Percentiles rank a stretch among this genome's conserved stretches.
Conservation (phyloP, 53 echinoderm and acorn worm species). For the Astropecten irregularis region DNA sequence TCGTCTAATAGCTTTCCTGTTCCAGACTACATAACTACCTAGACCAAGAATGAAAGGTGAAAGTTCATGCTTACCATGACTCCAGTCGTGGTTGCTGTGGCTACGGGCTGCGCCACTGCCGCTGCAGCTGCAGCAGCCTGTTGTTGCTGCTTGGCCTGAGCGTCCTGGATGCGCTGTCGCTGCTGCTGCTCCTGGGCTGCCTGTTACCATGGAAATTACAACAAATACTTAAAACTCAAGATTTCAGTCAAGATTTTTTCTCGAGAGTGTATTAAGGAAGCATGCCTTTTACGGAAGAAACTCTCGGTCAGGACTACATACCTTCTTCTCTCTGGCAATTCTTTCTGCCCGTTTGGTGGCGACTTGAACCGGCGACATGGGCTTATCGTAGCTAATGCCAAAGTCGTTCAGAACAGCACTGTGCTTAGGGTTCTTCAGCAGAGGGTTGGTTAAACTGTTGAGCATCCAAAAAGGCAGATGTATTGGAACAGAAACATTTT, state of each 20-base stretch:
- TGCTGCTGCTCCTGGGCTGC: constrained; percentile 69
- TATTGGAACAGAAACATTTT: too few species aligned
- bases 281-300: too few species aligned
- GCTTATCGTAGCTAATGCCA: constrained; percentile 93
- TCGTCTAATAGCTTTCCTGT: too few species aligned
- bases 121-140: constrained; percentile 69
- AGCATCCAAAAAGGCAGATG: background rate
- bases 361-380: constrained; percentile 88
- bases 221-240: background rate
- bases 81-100: constrained; percentile 81
- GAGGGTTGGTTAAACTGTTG: constrained; percentile 89
- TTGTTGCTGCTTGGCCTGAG: constrained; percentile 73
- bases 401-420: constrained; percentile 89
- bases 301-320: constrained; percentile 2
- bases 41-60: too few species aligned
- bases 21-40: too few species aligned
- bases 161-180: constrained; percentile 57
- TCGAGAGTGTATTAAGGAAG: too few species aligned
- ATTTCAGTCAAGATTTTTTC: too few species aligned
- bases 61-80: constrained; percentile 87
- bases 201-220: background rate
- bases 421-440: constrained; percentile 97
- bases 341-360: constrained; percentile 94
- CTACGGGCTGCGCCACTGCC: constrained; percentile 71
- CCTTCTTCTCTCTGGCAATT: constrained; percentile 96